These are phyloP conservation scores for Avahi laniger DNA, from an alignment of 2,797 vertebrate species.

Conservation along the genomic window DNA sequence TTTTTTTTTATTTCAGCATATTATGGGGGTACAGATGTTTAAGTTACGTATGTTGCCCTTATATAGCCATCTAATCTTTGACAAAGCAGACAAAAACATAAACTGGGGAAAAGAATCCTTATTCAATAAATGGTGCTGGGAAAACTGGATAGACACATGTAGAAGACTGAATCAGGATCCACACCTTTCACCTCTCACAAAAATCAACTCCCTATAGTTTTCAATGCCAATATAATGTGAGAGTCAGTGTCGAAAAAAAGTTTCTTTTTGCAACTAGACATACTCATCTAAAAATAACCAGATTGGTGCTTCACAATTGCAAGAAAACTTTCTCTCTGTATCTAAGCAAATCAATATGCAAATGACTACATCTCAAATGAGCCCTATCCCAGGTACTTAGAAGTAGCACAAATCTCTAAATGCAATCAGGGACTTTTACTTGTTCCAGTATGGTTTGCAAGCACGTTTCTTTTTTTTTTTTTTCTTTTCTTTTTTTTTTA, in stretches of 20 bases:
- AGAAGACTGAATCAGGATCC: too few species aligned
- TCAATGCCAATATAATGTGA: neutral
- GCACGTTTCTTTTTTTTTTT: neutral
- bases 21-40: too few species aligned
- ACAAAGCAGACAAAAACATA: too few species aligned
- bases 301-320: neutral
- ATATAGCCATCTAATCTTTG: too few species aligned
- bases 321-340: neutral
- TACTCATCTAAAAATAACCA: conserved; percentile 23
- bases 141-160: too few species aligned
- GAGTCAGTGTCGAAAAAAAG: neutral
- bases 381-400: neutral
- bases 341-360: conserved; percentile 14
- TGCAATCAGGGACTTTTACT: neutral
- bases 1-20: too few species aligned
- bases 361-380: neutral
- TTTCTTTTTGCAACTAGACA: neutral
- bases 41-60: too few species aligned
- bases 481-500: neutral
- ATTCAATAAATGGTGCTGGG: too few species aligned
- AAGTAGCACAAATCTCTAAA: conserved; percentile 12
- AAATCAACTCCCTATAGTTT: neutral
- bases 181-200: too few species aligned
- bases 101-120: too few species aligned
- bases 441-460: neutral